A percentile compares a stretch with the other conserved stretches of the same genome.
Conservation (phyloP, 2,888 invertebrate genomes). For the Eilema depressum region DNA sequence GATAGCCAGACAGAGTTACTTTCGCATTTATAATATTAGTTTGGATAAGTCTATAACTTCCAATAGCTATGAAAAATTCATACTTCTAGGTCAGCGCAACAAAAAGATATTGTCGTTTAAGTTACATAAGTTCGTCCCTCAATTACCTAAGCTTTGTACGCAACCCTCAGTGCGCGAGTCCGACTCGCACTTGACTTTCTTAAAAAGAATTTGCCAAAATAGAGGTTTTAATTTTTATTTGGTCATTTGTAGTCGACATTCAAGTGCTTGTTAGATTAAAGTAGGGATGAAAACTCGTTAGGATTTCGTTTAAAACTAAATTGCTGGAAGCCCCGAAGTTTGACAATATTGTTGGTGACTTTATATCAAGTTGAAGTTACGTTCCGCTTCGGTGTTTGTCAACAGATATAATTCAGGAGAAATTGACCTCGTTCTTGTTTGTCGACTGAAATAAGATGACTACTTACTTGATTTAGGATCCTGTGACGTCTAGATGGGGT, state of each 20-base stretch:
- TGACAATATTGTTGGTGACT: background rate
- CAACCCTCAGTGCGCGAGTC: too few species aligned
- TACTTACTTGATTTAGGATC: background rate
- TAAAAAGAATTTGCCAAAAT: constrained; percentile 28
- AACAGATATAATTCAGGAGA: background rate
- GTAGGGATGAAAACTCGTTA: constrained; percentile 13
- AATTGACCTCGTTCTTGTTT: background rate
- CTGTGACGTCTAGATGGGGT: background rate
- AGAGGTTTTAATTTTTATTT: constrained; percentile 12
- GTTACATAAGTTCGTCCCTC: too few species aligned
- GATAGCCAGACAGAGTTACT: too few species aligned
- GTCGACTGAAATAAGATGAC: background rate
- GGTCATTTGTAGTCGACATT: constrained; percentile 6
- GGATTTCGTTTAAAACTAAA: background rate
- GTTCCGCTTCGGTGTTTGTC: background rate
- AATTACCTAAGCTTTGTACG: too few species aligned
- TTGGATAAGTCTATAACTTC: too few species aligned
- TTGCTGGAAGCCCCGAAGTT: background rate
- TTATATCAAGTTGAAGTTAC: background rate
- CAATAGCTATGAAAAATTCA: too few species aligned
- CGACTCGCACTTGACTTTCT: too few species aligned
- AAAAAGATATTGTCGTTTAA: too few species aligned
- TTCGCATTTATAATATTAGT: too few species aligned
- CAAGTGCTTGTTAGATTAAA: constrained; percentile 10
- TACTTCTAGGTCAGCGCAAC: too few species aligned